phyloP scores from a whole-genome alignment of 2,113 vertebrate genomes.

The Boulengeromyrus knoepffleri region DNA sequence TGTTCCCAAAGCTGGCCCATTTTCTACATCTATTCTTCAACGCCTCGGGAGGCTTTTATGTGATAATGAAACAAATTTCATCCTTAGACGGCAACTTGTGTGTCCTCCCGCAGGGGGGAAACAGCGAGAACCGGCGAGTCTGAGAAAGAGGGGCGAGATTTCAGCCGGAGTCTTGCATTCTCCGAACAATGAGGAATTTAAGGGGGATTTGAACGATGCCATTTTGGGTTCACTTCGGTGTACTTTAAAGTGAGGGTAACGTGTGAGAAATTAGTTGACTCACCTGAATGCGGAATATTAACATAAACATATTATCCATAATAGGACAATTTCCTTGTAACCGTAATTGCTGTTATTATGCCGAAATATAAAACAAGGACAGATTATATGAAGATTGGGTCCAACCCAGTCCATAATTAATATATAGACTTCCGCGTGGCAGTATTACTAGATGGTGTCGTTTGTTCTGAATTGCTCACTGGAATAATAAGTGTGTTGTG shows the following conservation, averaged over 20 bases:
- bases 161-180: slow-evolving; percentile 26
- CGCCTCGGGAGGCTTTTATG: slow-evolving; percentile 80
- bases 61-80: slow-evolving; percentile 84
- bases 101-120: slow-evolving; percentile 58
- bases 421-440: neutral
- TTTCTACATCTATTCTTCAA: slow-evolving; percentile 62
- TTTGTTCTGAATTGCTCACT: neutral
- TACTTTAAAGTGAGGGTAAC: neutral
- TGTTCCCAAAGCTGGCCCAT: slow-evolving; percentile 63
- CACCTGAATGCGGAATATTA: neutral
- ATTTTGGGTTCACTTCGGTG: slow-evolving; percentile 23
- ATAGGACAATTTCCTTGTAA: neutral
- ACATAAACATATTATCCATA: neutral
- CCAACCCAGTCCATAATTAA: neutral
- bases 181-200: slow-evolving; percentile 56
- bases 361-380: neutral
- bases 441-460: neutral
- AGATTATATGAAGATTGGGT: neutral
- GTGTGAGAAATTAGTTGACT: neutral
- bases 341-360: neutral
- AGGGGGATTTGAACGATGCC: slow-evolving; percentile 52
- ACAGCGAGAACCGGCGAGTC: slow-evolving; percentile 35
- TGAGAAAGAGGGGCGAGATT: slow-evolving; percentile 31
- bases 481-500: neutral
- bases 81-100: slow-evolving; percentile 67